Conservation (phyloP, 2,113 vertebrate genomes). For the Thymallus thymallus region DNA sequence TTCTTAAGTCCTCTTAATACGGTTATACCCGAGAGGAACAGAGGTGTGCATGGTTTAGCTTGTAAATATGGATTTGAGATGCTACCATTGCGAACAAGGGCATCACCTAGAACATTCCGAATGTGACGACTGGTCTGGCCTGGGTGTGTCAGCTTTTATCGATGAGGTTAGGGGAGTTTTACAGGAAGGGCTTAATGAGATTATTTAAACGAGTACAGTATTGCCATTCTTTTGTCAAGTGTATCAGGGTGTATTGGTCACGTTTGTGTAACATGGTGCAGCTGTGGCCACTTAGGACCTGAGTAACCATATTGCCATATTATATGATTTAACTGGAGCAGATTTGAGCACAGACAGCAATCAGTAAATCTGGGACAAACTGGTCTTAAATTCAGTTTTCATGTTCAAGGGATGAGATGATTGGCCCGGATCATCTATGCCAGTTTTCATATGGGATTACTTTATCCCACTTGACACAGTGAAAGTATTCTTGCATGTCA, state of each 20-base stretch:
- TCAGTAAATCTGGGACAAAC: background rate
- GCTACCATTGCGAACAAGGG: background rate
- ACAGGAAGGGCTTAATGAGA: constrained; percentile 40
- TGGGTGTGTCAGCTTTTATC: constrained; percentile 23
- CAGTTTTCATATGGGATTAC: background rate
- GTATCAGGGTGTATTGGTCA: constrained; percentile 15
- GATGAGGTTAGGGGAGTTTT: constrained; percentile 18
- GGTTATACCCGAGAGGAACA: background rate
- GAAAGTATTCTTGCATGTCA: constrained; percentile 23
- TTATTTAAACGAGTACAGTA: constrained; percentile 38
- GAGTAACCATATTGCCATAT: background rate
- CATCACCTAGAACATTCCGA: constrained; percentile 54
- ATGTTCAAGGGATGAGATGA: background rate
- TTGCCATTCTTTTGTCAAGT: constrained; percentile 30
- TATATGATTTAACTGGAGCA: constrained; percentile 1
- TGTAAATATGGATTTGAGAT: background rate
- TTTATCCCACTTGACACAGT: background rate
- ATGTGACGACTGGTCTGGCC: constrained; percentile 10
- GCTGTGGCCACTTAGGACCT: constrained; percentile 2
- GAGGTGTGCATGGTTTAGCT: background rate
- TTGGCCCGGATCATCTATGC: background rate
- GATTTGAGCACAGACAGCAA: background rate
- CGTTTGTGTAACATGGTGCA: constrained; percentile 19
- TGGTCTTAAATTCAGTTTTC: background rate
- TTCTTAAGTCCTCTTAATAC: background rate